Percentiles rank a stretch among this genome's conserved stretches.
Evolutionary conservation across 2,888 invertebrate species (phyloP).

Genomic region (Sphaerophoria taeniata): DNA sequence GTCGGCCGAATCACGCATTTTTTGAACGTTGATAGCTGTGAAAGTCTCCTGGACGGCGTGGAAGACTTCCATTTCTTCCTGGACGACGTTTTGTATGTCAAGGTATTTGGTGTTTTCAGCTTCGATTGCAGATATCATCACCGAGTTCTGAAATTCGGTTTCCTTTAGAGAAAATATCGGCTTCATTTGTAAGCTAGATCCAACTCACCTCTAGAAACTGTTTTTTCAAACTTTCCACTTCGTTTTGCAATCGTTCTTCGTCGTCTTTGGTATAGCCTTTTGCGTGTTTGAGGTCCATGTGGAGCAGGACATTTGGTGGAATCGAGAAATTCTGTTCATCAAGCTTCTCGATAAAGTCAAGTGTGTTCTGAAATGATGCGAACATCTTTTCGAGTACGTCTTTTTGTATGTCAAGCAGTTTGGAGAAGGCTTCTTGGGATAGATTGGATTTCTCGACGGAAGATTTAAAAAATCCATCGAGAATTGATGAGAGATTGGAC

Average conservation of each 20-base stretch:
- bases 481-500: slow-evolving; percentile 48
- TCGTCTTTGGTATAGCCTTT: slow-evolving; percentile 75
- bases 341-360: slow-evolving; percentile 75
- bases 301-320: slow-evolving; percentile 79
- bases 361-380: slow-evolving; percentile 71
- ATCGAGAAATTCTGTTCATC: slow-evolving; percentile 78
- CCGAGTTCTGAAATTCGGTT: slow-evolving; percentile 73
- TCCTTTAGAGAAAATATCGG: background rate
- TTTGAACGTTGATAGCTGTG: slow-evolving; percentile 64
- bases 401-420: slow-evolving; percentile 71
- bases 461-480: slow-evolving; percentile 50
- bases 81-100: slow-evolving; percentile 62
- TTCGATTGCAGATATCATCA: slow-evolving; percentile 75
- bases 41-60: slow-evolving; percentile 75
- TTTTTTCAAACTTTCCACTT: slow-evolving; percentile 76
- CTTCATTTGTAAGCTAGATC: background rate
- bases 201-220: slow-evolving; percentile 77
- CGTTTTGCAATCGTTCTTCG: slow-evolving; percentile 74
- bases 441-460: slow-evolving; percentile 69
- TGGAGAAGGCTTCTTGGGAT: slow-evolving; percentile 72
- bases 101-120: slow-evolving; percentile 75
- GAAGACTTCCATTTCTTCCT: slow-evolving; percentile 73
- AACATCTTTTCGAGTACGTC: slow-evolving; percentile 76
- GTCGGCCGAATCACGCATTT: slow-evolving; percentile 56
- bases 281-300: slow-evolving; percentile 77